Evolutionary conservation across 2,113 vertebrate genomes (phyloP).

Genomic region (Sebastes fasciatus): DNA sequence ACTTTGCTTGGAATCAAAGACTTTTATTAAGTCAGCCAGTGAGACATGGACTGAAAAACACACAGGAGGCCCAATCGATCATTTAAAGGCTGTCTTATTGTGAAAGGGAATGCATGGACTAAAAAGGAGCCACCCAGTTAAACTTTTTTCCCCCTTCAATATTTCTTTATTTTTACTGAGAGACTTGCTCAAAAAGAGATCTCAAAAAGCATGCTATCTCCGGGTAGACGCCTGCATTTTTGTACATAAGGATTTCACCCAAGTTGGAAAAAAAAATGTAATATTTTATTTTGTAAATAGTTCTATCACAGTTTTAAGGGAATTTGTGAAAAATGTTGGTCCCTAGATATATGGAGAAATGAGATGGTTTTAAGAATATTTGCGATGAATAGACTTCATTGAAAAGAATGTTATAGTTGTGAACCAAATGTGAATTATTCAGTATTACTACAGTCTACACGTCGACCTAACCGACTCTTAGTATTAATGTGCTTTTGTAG

Average conservation of each 20-base stretch:
- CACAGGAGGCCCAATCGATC: slow-evolving; percentile 82
- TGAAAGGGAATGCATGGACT: slow-evolving; percentile 85
- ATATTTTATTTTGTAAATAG: slow-evolving; percentile 99
- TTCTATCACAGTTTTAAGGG: slow-evolving; percentile 93
- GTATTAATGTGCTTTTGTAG: slow-evolving; percentile 99
- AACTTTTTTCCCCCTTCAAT: slow-evolving; percentile 63
- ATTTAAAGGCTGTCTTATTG: slow-evolving; percentile 83
- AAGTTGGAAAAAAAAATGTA: slow-evolving; percentile 90
- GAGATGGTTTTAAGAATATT: slow-evolving; percentile 88
- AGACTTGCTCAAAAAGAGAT: slow-evolving; percentile 87
- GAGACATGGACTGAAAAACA: slow-evolving; percentile 88
- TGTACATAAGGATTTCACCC: slow-evolving; percentile 97
- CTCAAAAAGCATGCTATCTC: slow-evolving; percentile 89
- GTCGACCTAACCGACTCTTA: slow-evolving; percentile 99
- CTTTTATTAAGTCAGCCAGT: slow-evolving; percentile 85
- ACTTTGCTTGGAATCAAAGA: slow-evolving; percentile 87
- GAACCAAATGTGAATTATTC: slow-evolving; percentile 99
- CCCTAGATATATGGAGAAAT: slow-evolving; percentile 93
- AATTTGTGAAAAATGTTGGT: slow-evolving; percentile 92
- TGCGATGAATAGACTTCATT: slow-evolving; percentile 97
- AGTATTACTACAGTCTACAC: slow-evolving; percentile 99
- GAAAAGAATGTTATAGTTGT: slow-evolving; percentile 99
- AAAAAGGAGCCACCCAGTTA: slow-evolving; percentile 82
- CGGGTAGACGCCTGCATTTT: slow-evolving; percentile 87
- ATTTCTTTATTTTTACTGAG: slow-evolving; percentile 82